Conservation (phyloP, 2,113 vertebrate genomes). For the Sinocyclocheilus rhinocerous region DNA sequence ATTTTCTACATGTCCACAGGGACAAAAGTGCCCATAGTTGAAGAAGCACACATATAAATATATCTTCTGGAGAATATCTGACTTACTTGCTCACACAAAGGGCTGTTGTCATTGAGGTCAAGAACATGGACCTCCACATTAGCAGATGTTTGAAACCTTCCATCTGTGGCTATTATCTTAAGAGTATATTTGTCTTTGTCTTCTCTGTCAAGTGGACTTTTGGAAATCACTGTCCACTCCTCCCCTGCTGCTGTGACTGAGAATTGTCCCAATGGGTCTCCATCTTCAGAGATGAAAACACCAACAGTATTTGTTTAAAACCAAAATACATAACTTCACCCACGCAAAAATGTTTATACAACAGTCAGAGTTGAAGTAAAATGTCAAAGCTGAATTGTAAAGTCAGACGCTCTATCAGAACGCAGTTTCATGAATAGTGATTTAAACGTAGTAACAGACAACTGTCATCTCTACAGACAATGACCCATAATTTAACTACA, state of each 20-base stretch:
- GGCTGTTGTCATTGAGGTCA: constrained; percentile 96
- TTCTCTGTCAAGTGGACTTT: constrained; percentile 89
- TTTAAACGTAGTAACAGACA: neutral
- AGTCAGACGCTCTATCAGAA: neutral
- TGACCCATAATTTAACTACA: too few species aligned
- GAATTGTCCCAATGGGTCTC: constrained; percentile 88
- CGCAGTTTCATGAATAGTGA: neutral
- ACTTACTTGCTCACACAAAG: constrained; percentile 89
- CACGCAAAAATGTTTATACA: constrained; percentile 1
- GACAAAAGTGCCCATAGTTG: neutral
- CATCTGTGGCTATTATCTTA: constrained; percentile 87
- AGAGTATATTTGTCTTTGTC: constrained; percentile 82
- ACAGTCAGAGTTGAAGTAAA: neutral
- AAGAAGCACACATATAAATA: neutral
- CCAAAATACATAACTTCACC: constrained; percentile 5
- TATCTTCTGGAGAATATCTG: neutral
- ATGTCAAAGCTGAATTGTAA: neutral
- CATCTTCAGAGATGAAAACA: constrained; percentile 74
- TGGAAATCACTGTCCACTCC: constrained; percentile 86
- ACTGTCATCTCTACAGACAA: too few species aligned
- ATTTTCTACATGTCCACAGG: neutral
- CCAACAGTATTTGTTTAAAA: neutral
- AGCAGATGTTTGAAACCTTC: constrained; percentile 85
- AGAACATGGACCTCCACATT: constrained; percentile 87
- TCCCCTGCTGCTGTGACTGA: constrained; percentile 80